Conservation (phyloP, 2,113 vertebrate genomes). For the Spheniscus mendiculus region DNA sequence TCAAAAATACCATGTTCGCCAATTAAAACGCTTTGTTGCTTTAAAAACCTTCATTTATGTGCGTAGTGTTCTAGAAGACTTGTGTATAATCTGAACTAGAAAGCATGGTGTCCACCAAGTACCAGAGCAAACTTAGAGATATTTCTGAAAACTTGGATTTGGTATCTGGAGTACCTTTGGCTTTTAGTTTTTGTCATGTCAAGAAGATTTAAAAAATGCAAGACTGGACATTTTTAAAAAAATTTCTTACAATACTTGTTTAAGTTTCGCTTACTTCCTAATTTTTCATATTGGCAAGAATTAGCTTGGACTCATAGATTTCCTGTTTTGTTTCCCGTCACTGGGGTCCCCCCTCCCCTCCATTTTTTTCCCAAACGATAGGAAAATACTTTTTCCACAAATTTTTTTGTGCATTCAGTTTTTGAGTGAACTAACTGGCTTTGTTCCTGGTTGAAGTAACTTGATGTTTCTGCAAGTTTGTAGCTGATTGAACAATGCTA, state of each 20-base stretch:
- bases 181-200: not conserved
- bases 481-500: not conserved
- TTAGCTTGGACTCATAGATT: not conserved
- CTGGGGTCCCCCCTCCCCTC: too few relatives aligned
- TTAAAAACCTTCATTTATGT: not conserved
- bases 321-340: not conserved
- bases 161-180: not conserved
- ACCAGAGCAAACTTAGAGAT: not conserved
- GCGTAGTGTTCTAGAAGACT: not conserved
- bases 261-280: not conserved
- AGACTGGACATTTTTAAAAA: not conserved
- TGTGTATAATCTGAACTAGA: not conserved
- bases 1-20: not conserved
- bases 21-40: not conserved
- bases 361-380: fast-evolving
- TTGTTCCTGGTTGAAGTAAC: not conserved
- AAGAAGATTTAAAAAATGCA: not conserved
- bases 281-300: not conserved
- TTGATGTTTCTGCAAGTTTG: not conserved
- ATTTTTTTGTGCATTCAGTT: not conserved
- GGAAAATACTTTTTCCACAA: not conserved
- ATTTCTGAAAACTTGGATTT: not conserved
- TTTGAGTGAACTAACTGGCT: not conserved
- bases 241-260: not conserved
- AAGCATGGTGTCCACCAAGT: not conserved